Evolutionary conservation across 2,113 vertebrate species (phyloP).

Genomic region (cattle (Bos taurus)): ARS-UCD2.0 NC_037334.1:51277501-51278000

Average conservation of each 20-base stretch:
- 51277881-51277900: background rate
- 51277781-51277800: background rate
- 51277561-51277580: background rate
- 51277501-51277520: background rate
- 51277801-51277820: conserved; percentile 19
- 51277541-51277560: background rate
- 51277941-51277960: background rate
- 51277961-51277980: background rate
- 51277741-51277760: background rate
- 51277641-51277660: background rate
- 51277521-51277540: background rate
- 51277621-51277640: conserved; percentile 4
- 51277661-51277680: background rate
- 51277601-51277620: background rate
- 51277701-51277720: background rate
- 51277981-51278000: background rate
- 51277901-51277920: background rate
- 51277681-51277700: background rate
- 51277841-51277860: background rate
- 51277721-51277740: background rate
- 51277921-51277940: background rate
- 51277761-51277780: background rate
- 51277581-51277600: background rate
- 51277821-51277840: background rate
- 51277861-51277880: background rate